Base-by-base conservation (phyloP, 1,140 invertebrate species). In the Nautilus pompilius region DNA sequence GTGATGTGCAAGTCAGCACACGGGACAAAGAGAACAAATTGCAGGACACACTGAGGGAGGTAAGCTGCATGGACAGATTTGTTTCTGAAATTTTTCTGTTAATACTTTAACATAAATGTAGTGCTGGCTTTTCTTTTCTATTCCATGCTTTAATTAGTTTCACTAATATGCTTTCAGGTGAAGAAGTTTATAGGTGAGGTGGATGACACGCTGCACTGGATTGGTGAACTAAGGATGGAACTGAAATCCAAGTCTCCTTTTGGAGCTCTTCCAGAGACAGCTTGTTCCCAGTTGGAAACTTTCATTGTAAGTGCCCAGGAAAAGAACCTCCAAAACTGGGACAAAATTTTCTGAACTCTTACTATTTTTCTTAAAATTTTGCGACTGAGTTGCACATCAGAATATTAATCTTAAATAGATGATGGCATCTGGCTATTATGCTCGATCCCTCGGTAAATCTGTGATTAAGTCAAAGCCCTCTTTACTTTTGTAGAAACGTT, bases 221-320 rank as follows among this genome's bases (percentile, higher is more conserved):
- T 99, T 36, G 90, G 89, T 64, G 96, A 99, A 80, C 90, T 98
- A 46, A 92, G 98, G 78, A 88, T 89, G 57, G 90, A 95, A 10
- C 90, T 99, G 58, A 91, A 93, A 5, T 90, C 91, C 1, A 94
- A 93, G 24, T 95, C 96, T 82, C 95, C 95, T 0, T 94, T 97
- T 46, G 95, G 95, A 17, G 95, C 95, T 6, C 84, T 99, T 33
- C 96, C 96, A 0, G 96, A 99, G 83, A 98, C 96, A n/a, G 95
- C 96, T 0, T 89, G 90, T 6, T 93, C 95, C 83, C 96, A 99
- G 84, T 86, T 98, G 1, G 93, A 97, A 76, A 86, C 95, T 20
- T 99, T 99, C 74, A 95, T 97, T 93, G 87, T 88, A 77, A 74
- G 76, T 73, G 5, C 10, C 29, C n/a, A 41, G 8, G 8, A 41